These are phyloP conservation scores for Notoglanidium macrostoma DNA, from an alignment of 2,797 vertebrate species.

Conservation along the genomic window DNA sequence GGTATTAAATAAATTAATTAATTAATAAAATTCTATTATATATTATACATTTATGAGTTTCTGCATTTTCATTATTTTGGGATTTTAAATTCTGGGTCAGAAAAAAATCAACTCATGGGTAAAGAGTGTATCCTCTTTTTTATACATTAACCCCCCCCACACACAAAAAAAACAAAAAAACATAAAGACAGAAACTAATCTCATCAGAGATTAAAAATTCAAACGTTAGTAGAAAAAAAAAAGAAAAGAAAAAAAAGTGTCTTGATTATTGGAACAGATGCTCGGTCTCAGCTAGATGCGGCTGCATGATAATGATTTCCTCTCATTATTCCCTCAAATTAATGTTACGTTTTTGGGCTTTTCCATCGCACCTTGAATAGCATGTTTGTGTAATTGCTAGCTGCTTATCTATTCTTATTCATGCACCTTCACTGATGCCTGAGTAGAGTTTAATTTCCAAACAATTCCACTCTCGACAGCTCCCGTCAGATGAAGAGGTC, in stretches of 20 bases:
- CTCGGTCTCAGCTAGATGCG: not conserved
- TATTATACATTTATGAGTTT: not conserved
- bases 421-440: not conserved
- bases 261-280: not conserved
- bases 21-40: not conserved
- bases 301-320: not conserved
- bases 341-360: not conserved
- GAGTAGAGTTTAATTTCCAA: constrained; percentile 32
- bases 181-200: not conserved
- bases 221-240: not conserved
- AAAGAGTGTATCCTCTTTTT: not conserved
- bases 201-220: not conserved
- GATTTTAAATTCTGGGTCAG: not conserved
- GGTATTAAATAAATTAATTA: not conserved
- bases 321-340: not conserved
- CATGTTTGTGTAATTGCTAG: not conserved
- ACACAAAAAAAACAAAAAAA: not conserved
- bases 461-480: constrained; percentile 1
- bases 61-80: not conserved
- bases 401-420: not conserved
- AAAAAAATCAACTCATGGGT: not conserved
- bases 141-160: no score
- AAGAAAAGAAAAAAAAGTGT: no score
- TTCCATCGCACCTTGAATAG: not conserved
- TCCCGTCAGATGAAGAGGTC: not conserved